phyloP scores from a whole-genome alignment of 1,140 invertebrate species.

The Zaprionus lachaisei region DNA sequence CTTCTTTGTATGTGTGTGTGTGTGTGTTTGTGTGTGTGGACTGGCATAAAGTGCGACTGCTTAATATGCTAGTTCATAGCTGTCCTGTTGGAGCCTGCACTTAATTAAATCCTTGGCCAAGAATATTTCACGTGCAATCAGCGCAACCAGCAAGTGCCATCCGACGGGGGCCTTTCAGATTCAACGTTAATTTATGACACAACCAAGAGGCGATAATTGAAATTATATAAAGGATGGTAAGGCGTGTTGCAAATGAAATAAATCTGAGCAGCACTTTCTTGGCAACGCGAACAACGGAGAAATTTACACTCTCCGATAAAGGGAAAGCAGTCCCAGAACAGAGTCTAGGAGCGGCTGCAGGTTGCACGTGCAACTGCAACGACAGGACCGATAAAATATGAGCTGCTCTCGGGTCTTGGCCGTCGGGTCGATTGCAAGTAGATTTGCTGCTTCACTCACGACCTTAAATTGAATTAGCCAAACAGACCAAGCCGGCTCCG shows the following conservation, averaged over 20 bases:
- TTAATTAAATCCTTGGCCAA: conserved; percentile 69
- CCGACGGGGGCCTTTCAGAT: conserved; percentile 35
- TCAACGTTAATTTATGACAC: conserved; percentile 75
- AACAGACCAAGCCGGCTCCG: conserved; percentile 1
- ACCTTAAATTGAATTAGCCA: conserved; percentile 75
- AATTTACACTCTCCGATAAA: conserved; percentile 72
- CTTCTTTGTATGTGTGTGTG: background rate
- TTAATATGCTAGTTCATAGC: conserved; percentile 47
- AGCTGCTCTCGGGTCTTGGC: conserved; percentile 14
- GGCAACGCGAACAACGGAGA: conserved; percentile 27
- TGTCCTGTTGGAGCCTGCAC: conserved; percentile 37
- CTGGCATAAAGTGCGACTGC: background rate
- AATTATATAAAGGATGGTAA: conserved; percentile 68
- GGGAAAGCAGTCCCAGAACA: conserved; percentile 32
- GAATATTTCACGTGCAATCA: conserved; percentile 71
- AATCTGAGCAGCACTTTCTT: conserved; percentile 65
- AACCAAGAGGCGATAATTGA: conserved; percentile 80
- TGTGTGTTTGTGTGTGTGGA: background rate
- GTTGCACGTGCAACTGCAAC: conserved; percentile 71
- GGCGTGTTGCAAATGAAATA: conserved; percentile 70
- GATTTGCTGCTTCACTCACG: conserved; percentile 44
- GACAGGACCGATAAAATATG: conserved; percentile 73
- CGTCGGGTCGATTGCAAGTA: conserved; percentile 34
- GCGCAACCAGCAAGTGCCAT: conserved; percentile 41
- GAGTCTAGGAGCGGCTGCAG: conserved; percentile 16